Percentiles rank a stretch among this genome's conserved stretches.
These are phyloP conservation scores for Ferdinandea cuprea DNA, from an alignment of 2,888 invertebrate species.

Conservation along the genomic window DNA sequence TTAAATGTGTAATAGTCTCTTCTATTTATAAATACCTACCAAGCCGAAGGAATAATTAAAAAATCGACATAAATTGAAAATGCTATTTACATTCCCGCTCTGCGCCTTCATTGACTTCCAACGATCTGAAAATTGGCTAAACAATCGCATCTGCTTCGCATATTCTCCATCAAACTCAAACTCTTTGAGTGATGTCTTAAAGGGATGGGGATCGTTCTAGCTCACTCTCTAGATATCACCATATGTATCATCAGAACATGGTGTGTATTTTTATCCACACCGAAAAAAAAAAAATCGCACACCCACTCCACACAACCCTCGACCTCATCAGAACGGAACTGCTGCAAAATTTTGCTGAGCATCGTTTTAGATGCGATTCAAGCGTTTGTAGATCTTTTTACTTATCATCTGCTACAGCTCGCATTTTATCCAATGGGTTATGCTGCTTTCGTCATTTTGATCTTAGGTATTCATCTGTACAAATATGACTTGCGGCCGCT, in stretches of 20 bases:
- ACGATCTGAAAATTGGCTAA: conserved; percentile 48
- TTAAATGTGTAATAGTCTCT: too few species aligned
- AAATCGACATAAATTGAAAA: conserved; percentile 38
- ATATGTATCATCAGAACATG: not conserved
- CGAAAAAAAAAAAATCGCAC: conserved; percentile 13
- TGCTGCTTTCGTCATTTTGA: conserved; percentile 37
- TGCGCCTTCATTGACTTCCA: conserved; percentile 24
- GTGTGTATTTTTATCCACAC: conserved; percentile 47
- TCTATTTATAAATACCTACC: not conserved
- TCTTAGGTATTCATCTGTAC: conserved; percentile 49
- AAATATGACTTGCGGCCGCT: conserved; percentile 36
- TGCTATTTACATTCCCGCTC: not conserved
- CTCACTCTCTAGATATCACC: too few species aligned
- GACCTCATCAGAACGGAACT: conserved; percentile 34
- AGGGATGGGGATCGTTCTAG: conserved; percentile 27
- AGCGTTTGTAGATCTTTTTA: conserved; percentile 63
- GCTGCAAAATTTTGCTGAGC: conserved; percentile 24
- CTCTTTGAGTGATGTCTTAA: conserved; percentile 57
- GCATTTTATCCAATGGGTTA: conserved; percentile 8
- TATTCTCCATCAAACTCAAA: conserved; percentile 46
- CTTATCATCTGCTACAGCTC: conserved; percentile 52
- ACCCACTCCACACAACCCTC: conserved; percentile 52
- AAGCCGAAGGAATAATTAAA: not conserved
- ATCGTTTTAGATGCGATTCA: conserved; percentile 50
- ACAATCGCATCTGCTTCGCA: conserved; percentile 60